Conservation (phyloP, 2,888 invertebrate genomes). For the Adelognathus sp. region DNA sequence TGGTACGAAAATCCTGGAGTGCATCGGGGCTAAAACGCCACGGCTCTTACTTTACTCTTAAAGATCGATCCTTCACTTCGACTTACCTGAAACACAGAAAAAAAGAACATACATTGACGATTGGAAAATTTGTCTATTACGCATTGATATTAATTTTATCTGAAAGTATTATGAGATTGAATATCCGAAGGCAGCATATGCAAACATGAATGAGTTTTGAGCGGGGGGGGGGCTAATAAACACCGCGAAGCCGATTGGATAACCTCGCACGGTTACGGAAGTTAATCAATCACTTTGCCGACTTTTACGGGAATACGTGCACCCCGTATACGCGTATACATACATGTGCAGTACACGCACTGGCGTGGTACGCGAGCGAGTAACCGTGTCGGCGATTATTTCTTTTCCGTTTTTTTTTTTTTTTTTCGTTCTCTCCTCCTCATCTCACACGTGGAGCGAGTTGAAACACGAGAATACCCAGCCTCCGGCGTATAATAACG, state of each 20-base stretch:
- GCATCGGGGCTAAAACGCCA: constrained; percentile 50
- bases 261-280: constrained; percentile 46
- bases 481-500: constrained; percentile 22
- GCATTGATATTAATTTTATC: not conserved
- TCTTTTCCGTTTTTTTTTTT: constrained; percentile 8
- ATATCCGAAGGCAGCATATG: not conserved
- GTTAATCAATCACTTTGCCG: constrained; percentile 51
- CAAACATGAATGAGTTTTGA: constrained; percentile 38
- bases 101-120: constrained; percentile 19
- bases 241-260: constrained; percentile 37
- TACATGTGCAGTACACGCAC: not conserved
- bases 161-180: not conserved
- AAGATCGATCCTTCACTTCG: constrained; percentile 46
- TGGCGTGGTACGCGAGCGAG: constrained; percentile 2
- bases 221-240: constrained; percentile 34
- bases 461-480: constrained; percentile 34
- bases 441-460: constrained; percentile 32
- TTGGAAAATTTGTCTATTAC: not conserved
- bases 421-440: constrained; percentile 36
- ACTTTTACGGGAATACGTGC: constrained; percentile 33
- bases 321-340: not conserved
- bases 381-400: constrained; percentile 16
- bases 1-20: constrained; percentile 58
- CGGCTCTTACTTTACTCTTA: constrained; percentile 27
- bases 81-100: constrained; percentile 71